Base-by-base conservation (phyloP, 2,888 invertebrate genomes). In the Morpho achilles region DNA sequence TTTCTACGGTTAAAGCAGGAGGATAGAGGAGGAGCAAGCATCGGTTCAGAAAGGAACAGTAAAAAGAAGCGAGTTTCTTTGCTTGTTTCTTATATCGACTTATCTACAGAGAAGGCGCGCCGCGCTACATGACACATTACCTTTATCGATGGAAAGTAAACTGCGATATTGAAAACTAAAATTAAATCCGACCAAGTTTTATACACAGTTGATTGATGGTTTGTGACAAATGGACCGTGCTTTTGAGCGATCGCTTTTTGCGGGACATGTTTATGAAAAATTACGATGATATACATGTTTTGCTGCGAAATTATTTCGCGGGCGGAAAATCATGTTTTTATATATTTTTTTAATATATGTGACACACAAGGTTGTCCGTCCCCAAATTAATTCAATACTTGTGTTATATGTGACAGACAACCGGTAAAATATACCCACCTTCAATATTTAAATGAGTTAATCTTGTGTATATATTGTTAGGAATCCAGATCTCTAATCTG, bases 151-250 rank as follows among this genome's bases (percentile, higher is more conserved):
- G 23, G 23, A 48, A 32, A 32, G 46, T 16, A 45, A 53, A 47
- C 42, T 54, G 45, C 50, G 50, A 45, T 48, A 48, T 58, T 60
- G 52, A 61, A 61, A 61, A 58, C 50, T 58, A 54, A 61, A 55
- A 45, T 58, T 55, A 42, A 58, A 58, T 61, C 58, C 58, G 48
- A 55, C 51, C 58, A 58, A 58, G 58, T 52, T 61, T 8, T 49
- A 54, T 52, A 51, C 43, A 53, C 51, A 58, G 55, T 52, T 61
- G 61, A 61, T 61, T 61, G 61, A 61, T 61, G 61, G 48, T 1
- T 2, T 7, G 46, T 46, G 46, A 53, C 46, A 53, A 53, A 53
- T 53, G 53, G 46, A 53, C 46, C 53, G 46, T 22, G 40, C 46
- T 16, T 46, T 45, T 40, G 10, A 10, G 46, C 53, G 45, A 53